Base-by-base conservation (phyloP, 2,797 vertebrate genomes). In the Paratrypauchen microcephalus region DNA sequence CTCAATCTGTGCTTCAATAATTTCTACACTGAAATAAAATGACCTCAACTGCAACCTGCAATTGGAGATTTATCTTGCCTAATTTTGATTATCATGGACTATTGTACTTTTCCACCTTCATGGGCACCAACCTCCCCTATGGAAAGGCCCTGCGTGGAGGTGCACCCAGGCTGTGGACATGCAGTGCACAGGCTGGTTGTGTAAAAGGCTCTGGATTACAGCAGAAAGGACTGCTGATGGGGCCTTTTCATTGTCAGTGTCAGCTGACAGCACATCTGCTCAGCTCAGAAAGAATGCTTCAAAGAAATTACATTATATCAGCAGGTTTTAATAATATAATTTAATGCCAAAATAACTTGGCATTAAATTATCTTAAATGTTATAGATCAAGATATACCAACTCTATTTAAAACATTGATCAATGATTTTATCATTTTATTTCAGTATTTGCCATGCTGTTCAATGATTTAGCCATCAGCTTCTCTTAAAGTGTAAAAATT, bases 221-320 rank as follows among this genome's bases (percentile, higher is more conserved):
- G 82, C 71, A 70, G 73, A 86, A 81, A 57, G 78, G 82, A 86
- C 69, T 91, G 94, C 92, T 94, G 93, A 94, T 89, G 68, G 82
- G 74, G 90, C 75, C 82, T 82, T 93, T 93, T 86, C 84, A 88
- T 94, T 94, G 92, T 93, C 89, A 77, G 75, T 71, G 87, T 84
- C 78, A 76, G 72, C 66, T 65, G 68, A 74, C 79, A 83, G 75
- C 78, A 86, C 76, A 81, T 82, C 74, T 75, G 41, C 64, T 73
- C 76, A 68, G 45, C 79, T 72, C 59, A 67, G 32, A 65, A 30
- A 66, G 64, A 63, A 36, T 50, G 36, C 24, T 66, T 52, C 50
- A 45, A 15, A 45, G 13, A 45, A 45, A 45, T 66, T 30, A 60
- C 28, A 18, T 23, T 16, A 64, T 9, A 52, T 52, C 18, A n/a